Percentiles rank a stretch among this genome's conserved stretches.
These are phyloP conservation scores for Siniperca chuatsi DNA, from an alignment of 2,113 vertebrate genomes.

Conservation along the genomic window DNA sequence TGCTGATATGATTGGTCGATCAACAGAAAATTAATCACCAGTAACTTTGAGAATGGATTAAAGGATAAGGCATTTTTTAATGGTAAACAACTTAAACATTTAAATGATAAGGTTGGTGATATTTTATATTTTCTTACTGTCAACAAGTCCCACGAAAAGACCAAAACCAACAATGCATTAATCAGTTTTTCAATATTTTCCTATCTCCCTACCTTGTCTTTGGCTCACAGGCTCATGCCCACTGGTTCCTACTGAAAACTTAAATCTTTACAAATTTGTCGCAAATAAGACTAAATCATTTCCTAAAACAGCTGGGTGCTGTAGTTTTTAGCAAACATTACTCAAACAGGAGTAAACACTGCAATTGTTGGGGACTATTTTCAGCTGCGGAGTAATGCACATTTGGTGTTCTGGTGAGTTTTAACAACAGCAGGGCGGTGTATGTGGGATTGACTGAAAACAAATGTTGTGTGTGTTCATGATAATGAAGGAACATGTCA, in stretches of 20 bases:
- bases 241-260: background rate
- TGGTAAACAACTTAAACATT: background rate
- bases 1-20: background rate
- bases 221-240: background rate
- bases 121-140: background rate
- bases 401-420: background rate
- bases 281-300: background rate
- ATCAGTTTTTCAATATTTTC: background rate
- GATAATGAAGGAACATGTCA: background rate
- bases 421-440: background rate
- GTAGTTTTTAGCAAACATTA: background rate
- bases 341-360: background rate
- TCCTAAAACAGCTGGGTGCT: background rate
- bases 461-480: background rate
- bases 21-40: background rate
- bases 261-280: background rate
- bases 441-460: background rate
- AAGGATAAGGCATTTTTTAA: background rate
- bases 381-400: background rate
- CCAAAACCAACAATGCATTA: background rate
- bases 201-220: background rate
- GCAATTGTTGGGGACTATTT: background rate
- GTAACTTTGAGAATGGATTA: background rate
- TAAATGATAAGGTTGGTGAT: constrained; percentile 6
- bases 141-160: background rate